A percentile compares a stretch with the other conserved stretches of the same genome.
phyloP scores from a whole-genome alignment of 1,140 invertebrate genomes.

The Potamilus streckersoni region DNA sequence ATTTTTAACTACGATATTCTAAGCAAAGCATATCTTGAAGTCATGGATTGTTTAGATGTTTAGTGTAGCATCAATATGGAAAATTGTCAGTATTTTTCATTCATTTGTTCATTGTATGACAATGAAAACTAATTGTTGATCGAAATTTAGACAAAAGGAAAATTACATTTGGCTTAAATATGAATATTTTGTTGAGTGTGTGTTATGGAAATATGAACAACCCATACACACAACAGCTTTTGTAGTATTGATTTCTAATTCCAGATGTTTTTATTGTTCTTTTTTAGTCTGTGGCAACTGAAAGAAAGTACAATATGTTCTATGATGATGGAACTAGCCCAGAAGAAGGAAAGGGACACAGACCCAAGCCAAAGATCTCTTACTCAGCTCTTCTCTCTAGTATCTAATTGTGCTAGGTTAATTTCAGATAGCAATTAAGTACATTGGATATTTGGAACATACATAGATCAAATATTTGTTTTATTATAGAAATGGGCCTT shows the following conservation, averaged over 20 bases:
- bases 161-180: not conserved
- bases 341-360: conserved; percentile 42
- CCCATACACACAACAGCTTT: not conserved
- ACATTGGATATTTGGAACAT: too few species aligned
- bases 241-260: conserved; percentile 1
- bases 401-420: too few species aligned
- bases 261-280: conserved; percentile 13
- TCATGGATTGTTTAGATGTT: not conserved
- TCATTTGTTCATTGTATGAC: too few species aligned
- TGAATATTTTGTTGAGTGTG: not conserved
- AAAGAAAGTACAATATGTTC: conserved; percentile 56
- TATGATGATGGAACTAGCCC: conserved; percentile 37
- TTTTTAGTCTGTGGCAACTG: conserved; percentile 65
- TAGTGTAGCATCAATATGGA: not conserved
- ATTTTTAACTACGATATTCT: not conserved
- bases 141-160: not conserved
- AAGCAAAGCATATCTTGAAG: not conserved
- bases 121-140: not conserved
- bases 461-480: too few species aligned
- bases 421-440: too few species aligned
- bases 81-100: not conserved
- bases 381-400: conserved; percentile 26
- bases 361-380: conserved; percentile 43
- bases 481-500: too few species aligned
- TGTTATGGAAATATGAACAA: not conserved